Evolutionary conservation across 2,797 vertebrate species (phyloP).

Genomic region (Brachyalestes nurse): DNA sequence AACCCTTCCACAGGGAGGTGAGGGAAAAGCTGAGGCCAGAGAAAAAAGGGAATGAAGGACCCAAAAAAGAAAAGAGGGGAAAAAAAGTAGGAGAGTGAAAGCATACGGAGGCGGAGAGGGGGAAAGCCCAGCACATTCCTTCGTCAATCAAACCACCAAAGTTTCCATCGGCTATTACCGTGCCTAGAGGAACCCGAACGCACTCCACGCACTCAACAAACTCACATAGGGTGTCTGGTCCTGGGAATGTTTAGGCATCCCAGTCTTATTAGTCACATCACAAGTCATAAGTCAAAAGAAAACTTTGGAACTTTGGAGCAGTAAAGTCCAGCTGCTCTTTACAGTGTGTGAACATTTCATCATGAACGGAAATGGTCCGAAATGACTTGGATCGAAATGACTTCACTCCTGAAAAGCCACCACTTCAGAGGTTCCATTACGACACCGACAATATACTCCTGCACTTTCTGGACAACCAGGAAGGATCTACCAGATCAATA

Average conservation of each 20-base stretch:
- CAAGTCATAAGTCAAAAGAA: not conserved
- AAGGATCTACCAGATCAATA: too few relatives aligned
- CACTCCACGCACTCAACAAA: not conserved
- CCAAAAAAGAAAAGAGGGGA: not conserved
- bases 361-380: not conserved
- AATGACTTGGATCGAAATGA: not conserved
- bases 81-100: slow-evolving; percentile 20
- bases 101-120: slow-evolving; percentile 1
- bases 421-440: too few relatives aligned
- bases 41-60: not conserved
- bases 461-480: too few relatives aligned
- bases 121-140: slow-evolving; percentile 18
- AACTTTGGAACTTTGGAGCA: too few relatives aligned
- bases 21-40: slow-evolving; percentile 12
- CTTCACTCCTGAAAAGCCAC: not conserved
- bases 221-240: not conserved
- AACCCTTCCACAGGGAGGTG: slow-evolving; percentile 22
- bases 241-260: slow-evolving; percentile 17
- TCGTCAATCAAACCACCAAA: slow-evolving; percentile 14
- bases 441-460: too few relatives aligned
- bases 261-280: not conserved
- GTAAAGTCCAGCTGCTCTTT: too few relatives aligned
- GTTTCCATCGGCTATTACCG: slow-evolving; percentile 23
- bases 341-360: too few relatives aligned
- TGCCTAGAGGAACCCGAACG: not conserved